Conservation (phyloP, 2,113 vertebrate genomes). For the cattle (Bos taurus) region DNA sequence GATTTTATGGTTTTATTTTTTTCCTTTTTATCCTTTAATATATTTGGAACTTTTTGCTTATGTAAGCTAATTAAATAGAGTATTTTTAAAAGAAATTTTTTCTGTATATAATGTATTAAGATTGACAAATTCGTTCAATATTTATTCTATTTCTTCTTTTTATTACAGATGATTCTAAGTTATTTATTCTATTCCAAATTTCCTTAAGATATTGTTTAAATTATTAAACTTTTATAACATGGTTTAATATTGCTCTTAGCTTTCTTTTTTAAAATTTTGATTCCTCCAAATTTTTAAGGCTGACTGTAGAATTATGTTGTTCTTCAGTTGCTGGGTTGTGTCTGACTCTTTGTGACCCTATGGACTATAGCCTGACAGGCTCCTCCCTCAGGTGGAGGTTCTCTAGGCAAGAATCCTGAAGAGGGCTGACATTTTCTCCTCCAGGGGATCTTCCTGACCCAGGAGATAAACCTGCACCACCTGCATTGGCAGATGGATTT, state of each 20-base stretch:
- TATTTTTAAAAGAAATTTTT: not conserved
- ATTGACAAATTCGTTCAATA: not conserved
- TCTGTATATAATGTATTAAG: not conserved
- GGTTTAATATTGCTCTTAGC: not conserved
- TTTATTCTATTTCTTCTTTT: not conserved
- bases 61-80: not conserved
- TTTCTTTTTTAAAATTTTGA: not conserved
- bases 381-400: not conserved
- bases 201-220: not conserved
- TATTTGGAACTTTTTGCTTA: not conserved
- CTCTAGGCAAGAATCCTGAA: not conserved
- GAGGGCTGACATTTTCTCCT: not conserved
- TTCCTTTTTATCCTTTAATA: not conserved
- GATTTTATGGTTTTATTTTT: not conserved
- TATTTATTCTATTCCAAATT: not conserved
- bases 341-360: not conserved
- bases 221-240: not conserved
- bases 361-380: not conserved
- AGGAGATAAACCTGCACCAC: not conserved
- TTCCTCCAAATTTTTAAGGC: slow-evolving; percentile 4
- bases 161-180: not conserved
- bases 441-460: not conserved
- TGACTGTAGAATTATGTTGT: not conserved
- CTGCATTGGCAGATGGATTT: not conserved
- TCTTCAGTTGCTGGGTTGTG: not conserved